A percentile compares a stretch with the other conserved stretches of the same genome.
Conservation (phyloP, 2,113 vertebrate genomes). For the Mystacornis crossleyi region DNA sequence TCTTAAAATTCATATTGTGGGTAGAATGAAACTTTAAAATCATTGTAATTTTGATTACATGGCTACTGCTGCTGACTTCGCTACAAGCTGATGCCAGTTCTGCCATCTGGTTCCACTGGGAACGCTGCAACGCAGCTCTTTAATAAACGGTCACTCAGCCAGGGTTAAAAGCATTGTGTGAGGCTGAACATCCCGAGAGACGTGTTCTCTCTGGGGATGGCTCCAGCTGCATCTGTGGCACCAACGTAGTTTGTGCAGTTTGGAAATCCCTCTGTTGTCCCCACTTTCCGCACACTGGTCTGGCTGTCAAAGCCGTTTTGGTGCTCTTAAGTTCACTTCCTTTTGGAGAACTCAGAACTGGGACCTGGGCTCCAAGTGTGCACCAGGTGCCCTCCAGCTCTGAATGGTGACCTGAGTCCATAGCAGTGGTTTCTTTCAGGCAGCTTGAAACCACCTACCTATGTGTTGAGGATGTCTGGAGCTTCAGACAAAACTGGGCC, state of each 20-base stretch:
- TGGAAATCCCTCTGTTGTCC: neutral
- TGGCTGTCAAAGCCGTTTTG: neutral
- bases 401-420: too few species aligned
- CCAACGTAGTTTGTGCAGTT: neutral
- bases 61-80: neutral
- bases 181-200: neutral
- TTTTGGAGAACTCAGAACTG: neutral
- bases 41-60: neutral
- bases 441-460: neutral
- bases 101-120: neutral
- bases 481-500: neutral
- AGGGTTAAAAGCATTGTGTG: neutral
- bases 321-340: neutral
- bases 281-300: neutral
- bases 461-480: neutral
- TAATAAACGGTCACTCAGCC: neutral
- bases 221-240: neutral
- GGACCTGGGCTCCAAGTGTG: neutral
- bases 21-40: neutral
- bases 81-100: neutral
- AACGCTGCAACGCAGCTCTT: fast-evolving
- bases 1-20: neutral
- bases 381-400: neutral
- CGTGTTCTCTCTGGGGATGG: neutral
- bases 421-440: neutral